Evolutionary conservation across 2,888 invertebrate genomes (phyloP), one percentile per base, ranked within the genome.

Genomic region (Augochlorella aurata): DNA sequence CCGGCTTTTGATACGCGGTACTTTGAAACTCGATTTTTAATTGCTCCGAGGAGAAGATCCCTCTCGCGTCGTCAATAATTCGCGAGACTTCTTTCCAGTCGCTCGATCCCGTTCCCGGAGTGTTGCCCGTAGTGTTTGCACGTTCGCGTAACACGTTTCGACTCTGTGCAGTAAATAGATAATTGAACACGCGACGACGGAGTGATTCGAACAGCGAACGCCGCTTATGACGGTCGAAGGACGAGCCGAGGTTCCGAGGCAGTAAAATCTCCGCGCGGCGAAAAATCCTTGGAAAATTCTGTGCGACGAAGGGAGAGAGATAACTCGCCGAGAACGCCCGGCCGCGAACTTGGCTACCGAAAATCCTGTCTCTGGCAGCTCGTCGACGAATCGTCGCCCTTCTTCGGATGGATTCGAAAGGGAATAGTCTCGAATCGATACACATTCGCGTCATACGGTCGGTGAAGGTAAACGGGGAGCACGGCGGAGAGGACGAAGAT

Each of bases 371-470:
- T 58, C 14, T 24, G 58, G 58, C 58, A 58, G 24, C 24, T 16
- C 84, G 69, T 87, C 79, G 78, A 87, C 80, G 83, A 80, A 81
- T 80, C 18, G 21, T 12, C 29, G 38, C 47, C 65, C 66, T 81
- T 79, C 79, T 74, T 82, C 71, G 73, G 66, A 83, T 79, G 80
- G 74, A 87, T 85, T 38, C 70, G 83, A 85, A 81, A 83, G 85
- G 83, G 83, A 87, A 87, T 87, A 82, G 80, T 79, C 77, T 82
- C 84, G 47, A 84, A 85, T 84, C 85, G 78, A 85, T 85, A 80
- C 77, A 68, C 78, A 81, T 72, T 73, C 84, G 73, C 78, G 81
- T 72, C 68, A 65, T 65, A 49, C 24, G 24, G 9, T 24, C 44
- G 49, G 45, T 4, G 21, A 58, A 58, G 24, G 58, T 58, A 14